Evolutionary conservation across 2,113 vertebrate species (phyloP).

Genomic region (Nerophis lumbriciformis): DNA sequence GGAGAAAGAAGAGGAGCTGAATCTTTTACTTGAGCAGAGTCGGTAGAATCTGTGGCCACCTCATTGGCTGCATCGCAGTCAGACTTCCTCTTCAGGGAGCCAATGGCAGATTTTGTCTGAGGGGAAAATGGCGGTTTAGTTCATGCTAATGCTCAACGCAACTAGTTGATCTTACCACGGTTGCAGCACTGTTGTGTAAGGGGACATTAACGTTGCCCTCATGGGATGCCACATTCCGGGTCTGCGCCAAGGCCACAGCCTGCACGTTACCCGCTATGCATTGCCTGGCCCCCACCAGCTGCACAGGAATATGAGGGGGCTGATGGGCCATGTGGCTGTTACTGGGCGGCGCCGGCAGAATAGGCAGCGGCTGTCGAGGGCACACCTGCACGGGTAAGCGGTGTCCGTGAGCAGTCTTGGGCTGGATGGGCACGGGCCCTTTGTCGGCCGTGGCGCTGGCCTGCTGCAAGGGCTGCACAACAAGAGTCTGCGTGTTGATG

Average conservation of each 20-base stretch:
- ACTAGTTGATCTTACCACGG: slow-evolving; percentile 52
- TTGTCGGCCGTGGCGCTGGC: slow-evolving; percentile 62
- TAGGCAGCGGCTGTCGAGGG: slow-evolving; percentile 69
- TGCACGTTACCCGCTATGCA: slow-evolving; percentile 80
- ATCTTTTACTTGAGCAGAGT: slow-evolving; percentile 70
- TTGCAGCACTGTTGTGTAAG: slow-evolving; percentile 30
- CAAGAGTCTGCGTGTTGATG: slow-evolving; percentile 84
- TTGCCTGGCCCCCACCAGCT: slow-evolving; percentile 90
- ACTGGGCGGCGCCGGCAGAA: slow-evolving; percentile 75
- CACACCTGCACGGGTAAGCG: slow-evolving; percentile 69
- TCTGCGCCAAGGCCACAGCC: slow-evolving; percentile 82
- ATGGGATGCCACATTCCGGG: slow-evolving; percentile 53
- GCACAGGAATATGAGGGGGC: slow-evolving; percentile 87
- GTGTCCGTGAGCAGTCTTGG: slow-evolving; percentile 76
- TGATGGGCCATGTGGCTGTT: slow-evolving; percentile 63
- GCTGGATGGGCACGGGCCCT: slow-evolving; percentile 86
- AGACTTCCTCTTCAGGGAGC: slow-evolving; percentile 74
- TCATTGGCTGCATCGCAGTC: slow-evolving; percentile 65
- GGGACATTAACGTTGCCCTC: slow-evolving; percentile 40
- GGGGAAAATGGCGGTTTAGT: not conserved
- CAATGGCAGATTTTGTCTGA: slow-evolving; percentile 62
- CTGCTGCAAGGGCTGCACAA: slow-evolving; percentile 91
- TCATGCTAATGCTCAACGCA: slow-evolving; percentile 32
- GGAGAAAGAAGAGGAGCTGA: slow-evolving; percentile 69
- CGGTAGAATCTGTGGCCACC: slow-evolving; percentile 46